Conservation (phyloP, 2,797 vertebrate genomes). For the Ptychadena robeensis region DNA sequence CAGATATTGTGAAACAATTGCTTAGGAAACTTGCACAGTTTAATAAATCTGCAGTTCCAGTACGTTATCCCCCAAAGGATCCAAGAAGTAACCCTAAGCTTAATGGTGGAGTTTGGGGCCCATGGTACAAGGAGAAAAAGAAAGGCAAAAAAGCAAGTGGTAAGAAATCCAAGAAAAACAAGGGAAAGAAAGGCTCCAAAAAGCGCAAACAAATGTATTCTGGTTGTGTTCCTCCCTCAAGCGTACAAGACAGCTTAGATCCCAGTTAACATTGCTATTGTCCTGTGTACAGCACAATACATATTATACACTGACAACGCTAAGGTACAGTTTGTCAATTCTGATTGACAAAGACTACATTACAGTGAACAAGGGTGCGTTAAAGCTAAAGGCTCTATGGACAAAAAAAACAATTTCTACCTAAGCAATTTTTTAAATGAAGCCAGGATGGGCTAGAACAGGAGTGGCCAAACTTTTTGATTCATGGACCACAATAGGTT, state of each 20-base stretch:
- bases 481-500: too few relatives aligned
- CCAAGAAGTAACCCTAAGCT: constrained; percentile 92
- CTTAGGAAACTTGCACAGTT: constrained; percentile 86
- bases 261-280: neutral
- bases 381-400: neutral
- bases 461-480: too few relatives aligned
- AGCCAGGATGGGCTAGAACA: neutral
- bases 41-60: constrained; percentile 90
- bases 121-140: constrained; percentile 88
- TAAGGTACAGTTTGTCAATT: neutral
- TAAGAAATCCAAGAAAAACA: constrained; percentile 74
- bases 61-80: constrained; percentile 92
- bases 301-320: neutral
- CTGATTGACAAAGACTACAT: neutral
- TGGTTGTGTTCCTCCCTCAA: constrained; percentile 63
- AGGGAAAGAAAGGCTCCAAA: constrained; percentile 67
- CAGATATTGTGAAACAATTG: constrained; percentile 89
- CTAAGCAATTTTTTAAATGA: neutral
- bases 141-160: constrained; percentile 76
- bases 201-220: constrained; percentile 58
- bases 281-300: neutral
- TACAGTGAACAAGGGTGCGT: neutral
- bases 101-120: constrained; percentile 95
- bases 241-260: neutral
- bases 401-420: too few relatives aligned